A percentile compares a stretch with the other conserved stretches of the same genome.
Evolutionary conservation across 2,113 vertebrate species (phyloP).

Genomic region (Solea solea): DNA sequence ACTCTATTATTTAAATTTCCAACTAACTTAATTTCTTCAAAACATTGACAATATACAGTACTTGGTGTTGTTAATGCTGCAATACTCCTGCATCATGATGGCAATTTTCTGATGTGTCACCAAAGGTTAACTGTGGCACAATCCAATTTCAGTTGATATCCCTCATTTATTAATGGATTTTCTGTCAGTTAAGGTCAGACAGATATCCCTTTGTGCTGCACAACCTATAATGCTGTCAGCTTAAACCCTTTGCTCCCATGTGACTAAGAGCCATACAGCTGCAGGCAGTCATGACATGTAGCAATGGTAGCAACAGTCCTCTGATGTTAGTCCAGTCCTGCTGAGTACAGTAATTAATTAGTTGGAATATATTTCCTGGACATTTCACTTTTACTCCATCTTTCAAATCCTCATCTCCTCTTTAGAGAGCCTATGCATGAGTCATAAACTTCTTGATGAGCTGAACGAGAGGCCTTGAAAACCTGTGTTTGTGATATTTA

Average conservation of each 20-base stretch:
- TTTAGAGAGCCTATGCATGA: constrained; percentile 45
- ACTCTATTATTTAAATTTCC: neutral
- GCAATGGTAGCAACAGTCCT: constrained; percentile 21
- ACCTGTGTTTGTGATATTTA: constrained; percentile 61
- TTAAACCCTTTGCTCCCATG: constrained; percentile 34
- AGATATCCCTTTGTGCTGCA: constrained; percentile 19
- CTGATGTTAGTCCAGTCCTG: constrained; percentile 2
- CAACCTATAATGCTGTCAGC: constrained; percentile 15
- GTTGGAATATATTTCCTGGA: constrained; percentile 9
- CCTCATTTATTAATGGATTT: constrained; percentile 29
- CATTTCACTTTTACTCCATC: neutral
- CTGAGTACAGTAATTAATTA: constrained; percentile 7
- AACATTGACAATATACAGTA: constrained; percentile 28
- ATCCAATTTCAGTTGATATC: constrained; percentile 30
- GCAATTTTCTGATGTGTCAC: constrained; percentile 36
- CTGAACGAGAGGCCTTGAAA: constrained; percentile 55
- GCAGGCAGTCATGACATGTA: constrained; percentile 8
- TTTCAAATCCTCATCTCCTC: constrained; percentile 19
- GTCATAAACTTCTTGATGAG: neutral
- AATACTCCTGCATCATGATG: constrained; percentile 35
- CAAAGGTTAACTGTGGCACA: constrained; percentile 17
- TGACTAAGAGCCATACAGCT: constrained; percentile 22
- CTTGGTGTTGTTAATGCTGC: constrained; percentile 37
- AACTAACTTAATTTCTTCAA: constrained; percentile 25
- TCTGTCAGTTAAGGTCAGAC: constrained; percentile 43